Base-by-base conservation (phyloP, 2,797 vertebrate genomes). In the Florisuga fusca region DNA sequence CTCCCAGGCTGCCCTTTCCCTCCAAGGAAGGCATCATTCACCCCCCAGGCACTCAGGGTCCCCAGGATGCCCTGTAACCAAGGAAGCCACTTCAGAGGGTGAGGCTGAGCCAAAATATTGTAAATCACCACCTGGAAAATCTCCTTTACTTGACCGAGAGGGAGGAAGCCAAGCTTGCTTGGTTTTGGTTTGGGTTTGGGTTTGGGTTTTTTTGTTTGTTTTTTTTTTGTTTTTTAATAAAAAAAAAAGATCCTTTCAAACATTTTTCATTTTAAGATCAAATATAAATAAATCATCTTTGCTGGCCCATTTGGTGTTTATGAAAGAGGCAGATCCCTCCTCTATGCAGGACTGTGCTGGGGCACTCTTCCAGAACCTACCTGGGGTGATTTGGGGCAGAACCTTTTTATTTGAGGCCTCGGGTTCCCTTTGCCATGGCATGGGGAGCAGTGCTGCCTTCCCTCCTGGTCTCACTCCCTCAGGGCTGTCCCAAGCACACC, bases 401-500 rank as follows among this genome's bases (percentile, higher is more conserved):
- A 33, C 10, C 1, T 43, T 29, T 53, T 31, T 31, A 14, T 38
- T 51, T 53, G 34, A 21, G 16, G 27, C 34, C 46, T 51, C 12
- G 14, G 22, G 41, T 38, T 69, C 34, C 57, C 41, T 51, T 82
- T 16, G 25, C 31, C 7, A 2, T 4, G 25, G 23, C 8, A 19
- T 1, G 1, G 31, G 12, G 62, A 62, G 31, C 19, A 10, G 9
- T 20, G 31, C 48, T 69, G 29, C 29, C 69, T n/a, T 51, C 63
- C 38, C 23, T 8, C 22, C 27, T 13, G 2, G 5, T 34, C 31
- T 10, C 10, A 2, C 43, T 2, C 27, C 22, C n/a, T 45, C n/a
- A 4, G 53, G 48, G 22, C 71, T 33, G 5, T 17, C 64, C 12
- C 3, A 2, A 1, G 9, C 27, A 14, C 45, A 46, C 15, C 0